Base-by-base conservation (phyloP, 1,140 invertebrate species). In the Drosophila takahashii region DNA sequence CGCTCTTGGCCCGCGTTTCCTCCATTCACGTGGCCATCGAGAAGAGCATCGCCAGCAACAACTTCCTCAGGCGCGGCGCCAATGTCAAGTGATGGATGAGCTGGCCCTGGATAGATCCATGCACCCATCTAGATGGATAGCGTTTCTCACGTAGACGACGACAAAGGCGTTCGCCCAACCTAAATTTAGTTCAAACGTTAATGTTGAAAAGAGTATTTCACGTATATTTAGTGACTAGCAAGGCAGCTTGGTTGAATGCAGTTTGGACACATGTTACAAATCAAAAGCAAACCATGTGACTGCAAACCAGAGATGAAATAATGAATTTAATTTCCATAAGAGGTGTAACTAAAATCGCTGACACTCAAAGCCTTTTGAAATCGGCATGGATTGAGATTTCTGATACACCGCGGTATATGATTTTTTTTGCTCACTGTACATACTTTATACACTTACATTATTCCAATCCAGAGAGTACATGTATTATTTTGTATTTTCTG, bases 11-110 rank as follows among this genome's bases (percentile, higher is more conserved):
- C 92, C 93, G 67, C 13, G 81, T 92, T 8, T 93, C 95, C 53
- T 92, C 93, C 2, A 94, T 95, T 56, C 85, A 94, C 11, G 93
- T 93, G 45, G 89, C 94, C n/a, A 93, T 94, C 51, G 83, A 92
- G 18, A 93, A 94, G 53, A 71, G 76, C 77, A 64, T 95, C 16
- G 91, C 92, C 0, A 59, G 62, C 56, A 87, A 90, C 34, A 87
- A 89, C 64, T 87, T 87, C 32, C 37, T 77, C 16, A 58, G 60
- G 26, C 84, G 84, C 26, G 76, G 84, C n/a, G 74, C 64, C 36
- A 93, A 67, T 9, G 8, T 69, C 3, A 84, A 89, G 66, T 89
- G 64, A 59, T 44, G 7, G 22, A 22, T 32, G 27, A 69, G 66
- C 60, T 60, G 10, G 13, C 18, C 37, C 41, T n/a, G 10, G 13